Evolutionary conservation across 2,113 vertebrate genomes (phyloP).

Genomic region (Thoracochromis brauschi): DNA sequence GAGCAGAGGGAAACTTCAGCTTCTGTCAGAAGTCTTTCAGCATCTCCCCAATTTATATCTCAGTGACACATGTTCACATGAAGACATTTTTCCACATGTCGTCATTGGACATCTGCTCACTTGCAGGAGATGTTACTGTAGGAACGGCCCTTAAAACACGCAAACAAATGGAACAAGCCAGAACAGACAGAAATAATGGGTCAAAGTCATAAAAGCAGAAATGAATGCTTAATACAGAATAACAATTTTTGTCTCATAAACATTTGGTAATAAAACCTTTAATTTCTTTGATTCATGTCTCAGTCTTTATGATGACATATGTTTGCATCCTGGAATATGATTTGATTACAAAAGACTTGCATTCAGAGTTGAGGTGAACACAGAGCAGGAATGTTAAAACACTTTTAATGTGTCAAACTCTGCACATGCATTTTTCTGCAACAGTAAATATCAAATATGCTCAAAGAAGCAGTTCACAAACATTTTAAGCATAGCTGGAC

Average conservation of each 20-base stretch:
- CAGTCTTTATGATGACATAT: background rate
- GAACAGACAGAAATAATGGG: background rate
- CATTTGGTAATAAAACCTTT: background rate
- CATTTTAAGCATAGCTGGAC: background rate
- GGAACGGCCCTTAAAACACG: background rate
- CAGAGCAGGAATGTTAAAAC: background rate
- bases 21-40: background rate
- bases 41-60: background rate
- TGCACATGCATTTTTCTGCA: background rate
- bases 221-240: background rate
- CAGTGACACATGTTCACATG: slow-evolving; percentile 19
- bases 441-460: background rate
- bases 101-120: slow-evolving; percentile 40
- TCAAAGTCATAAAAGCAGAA: background rate
- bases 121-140: background rate
- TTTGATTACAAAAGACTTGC: background rate
- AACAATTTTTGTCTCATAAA: background rate
- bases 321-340: background rate
- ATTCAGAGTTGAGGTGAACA: background rate
- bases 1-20: background rate
- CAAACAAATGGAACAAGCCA: background rate
- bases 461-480: background rate
- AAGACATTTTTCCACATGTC: slow-evolving; percentile 41
- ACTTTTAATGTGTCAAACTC: background rate
- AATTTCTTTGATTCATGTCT: background rate